phyloP scores from a whole-genome alignment of 2,888 invertebrate genomes.

The Timema cristinae region DNA sequence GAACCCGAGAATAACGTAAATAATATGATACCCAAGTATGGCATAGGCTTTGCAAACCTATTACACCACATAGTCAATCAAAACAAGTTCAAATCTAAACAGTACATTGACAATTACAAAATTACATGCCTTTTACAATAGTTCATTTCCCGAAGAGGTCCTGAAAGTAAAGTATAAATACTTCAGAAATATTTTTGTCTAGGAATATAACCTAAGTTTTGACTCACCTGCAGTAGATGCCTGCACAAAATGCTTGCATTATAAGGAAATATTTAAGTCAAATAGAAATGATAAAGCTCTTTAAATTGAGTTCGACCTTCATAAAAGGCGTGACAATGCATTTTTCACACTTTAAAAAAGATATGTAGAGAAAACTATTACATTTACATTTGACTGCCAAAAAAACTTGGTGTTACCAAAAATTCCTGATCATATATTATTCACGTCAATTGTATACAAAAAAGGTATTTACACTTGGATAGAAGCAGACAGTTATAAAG shows the following conservation, averaged over 20 bases:
- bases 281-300: neutral
- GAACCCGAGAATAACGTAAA: neutral
- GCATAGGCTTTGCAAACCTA: constrained; percentile 1
- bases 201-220: constrained; percentile 34
- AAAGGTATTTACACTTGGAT: constrained; percentile 38
- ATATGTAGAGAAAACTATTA: constrained; percentile 28
- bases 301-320: neutral
- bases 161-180: constrained; percentile 26
- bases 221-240: constrained; percentile 27
- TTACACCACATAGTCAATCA: neutral
- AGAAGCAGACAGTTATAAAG: constrained; percentile 37
- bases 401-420: constrained; percentile 39
- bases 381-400: constrained; percentile 38
- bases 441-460: constrained; percentile 38
- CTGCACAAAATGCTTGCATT: constrained; percentile 20
- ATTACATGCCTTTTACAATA: constrained; percentile 3
- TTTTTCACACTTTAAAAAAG: constrained; percentile 34
- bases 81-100: neutral
- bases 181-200: constrained; percentile 30
- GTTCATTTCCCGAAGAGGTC: neutral
- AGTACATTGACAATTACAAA: neutral
- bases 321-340: constrained; percentile 17
- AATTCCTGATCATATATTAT: constrained; percentile 40
- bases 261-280: neutral
- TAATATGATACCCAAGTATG: constrained; percentile 4